Evolutionary conservation across 2,888 invertebrate genomes (phyloP), one percentile per base, ranked within the genome.

Genomic region (Ametastegia equiseti): DNA sequence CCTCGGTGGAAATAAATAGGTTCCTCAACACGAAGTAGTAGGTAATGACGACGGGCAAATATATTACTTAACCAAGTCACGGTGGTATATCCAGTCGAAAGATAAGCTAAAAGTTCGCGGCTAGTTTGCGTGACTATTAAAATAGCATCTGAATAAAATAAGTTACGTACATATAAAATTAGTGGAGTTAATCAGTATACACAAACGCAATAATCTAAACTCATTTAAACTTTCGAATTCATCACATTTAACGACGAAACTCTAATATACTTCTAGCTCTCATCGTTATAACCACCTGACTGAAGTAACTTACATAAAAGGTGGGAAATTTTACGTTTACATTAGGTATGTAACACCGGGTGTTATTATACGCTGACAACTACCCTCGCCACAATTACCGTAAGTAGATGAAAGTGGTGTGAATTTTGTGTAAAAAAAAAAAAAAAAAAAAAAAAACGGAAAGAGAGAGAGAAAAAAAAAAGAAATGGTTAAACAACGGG

Each of bases 1-100:
- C n/a, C n/a, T n/a, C 36, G 50, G 36, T 23, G 36, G 39, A 75
- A 75, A 75, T 75, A 75, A 75, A 75, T 75, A 75, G 75, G 5
- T 54, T 19, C 33, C 23, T 75, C 45, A 13, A 36, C 33, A 75
- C 50, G 36, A 45, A 54, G 19, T n/a, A n/a, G n/a, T n/a, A n/a
- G n/a, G n/a, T n/a, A n/a, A n/a, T 54, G 50, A 75, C 54, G 75
- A 75, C 19, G 50, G 54, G 33, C 33, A 33, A 75, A 75, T 75
- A n/a, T n/a, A n/a, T n/a, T n/a, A n/a, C n/a, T n/a, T n/a, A n/a
- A n/a, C n/a, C n/a, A n/a, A n/a, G 75, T 75, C 75, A 36, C 36
- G 19, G 75, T 54, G 11, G 54, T 69, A 42, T 69, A 69, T 4
- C 6, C 15, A 54, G 54, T 36, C 33, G 45, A 33, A 27, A 33